A percentile compares a stretch with the other conserved stretches of the same genome.
Conservation (phyloP, 2,797 vertebrate species). For the Oryzias dopingdopingensis region DNA sequence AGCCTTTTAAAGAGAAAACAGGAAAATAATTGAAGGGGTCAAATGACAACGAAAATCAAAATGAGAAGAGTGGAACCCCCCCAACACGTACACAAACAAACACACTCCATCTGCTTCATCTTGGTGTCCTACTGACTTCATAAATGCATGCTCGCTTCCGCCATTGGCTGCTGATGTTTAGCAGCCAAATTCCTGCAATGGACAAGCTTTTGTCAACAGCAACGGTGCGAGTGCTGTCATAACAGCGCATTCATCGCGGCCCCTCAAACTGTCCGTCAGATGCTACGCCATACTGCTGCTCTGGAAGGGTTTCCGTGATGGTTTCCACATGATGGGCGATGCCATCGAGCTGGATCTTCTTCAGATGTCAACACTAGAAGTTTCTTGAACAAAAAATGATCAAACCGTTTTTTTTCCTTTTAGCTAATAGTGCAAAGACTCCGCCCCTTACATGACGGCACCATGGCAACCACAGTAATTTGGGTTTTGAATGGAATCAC, state of each 20-base stretch:
- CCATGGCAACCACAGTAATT: too few relatives aligned
- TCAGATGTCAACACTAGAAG: too few relatives aligned
- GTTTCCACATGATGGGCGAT: too few relatives aligned
- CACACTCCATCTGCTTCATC: conserved; percentile 15
- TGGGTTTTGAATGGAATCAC: too few relatives aligned
- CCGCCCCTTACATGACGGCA: too few relatives aligned
- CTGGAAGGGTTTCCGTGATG: too few relatives aligned
- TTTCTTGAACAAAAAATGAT: too few relatives aligned
- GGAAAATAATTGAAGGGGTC: conserved; percentile 25
- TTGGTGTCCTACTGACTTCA: conserved; percentile 50
- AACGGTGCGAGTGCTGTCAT: conserved; percentile 30
- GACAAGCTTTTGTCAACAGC: conserved; percentile 34
- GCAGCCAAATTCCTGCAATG: conserved; percentile 55
- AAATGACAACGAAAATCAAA: conserved; percentile 36
- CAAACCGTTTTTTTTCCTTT: too few relatives aligned
- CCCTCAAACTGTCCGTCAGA: conserved; percentile 25
- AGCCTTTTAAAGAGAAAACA: conserved; percentile 2
- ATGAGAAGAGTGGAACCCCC: conserved; percentile 24
- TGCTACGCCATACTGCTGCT: too few relatives aligned
- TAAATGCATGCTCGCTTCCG: conserved; percentile 44
- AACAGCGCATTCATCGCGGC: conserved; percentile 53
- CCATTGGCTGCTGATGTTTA: conserved; percentile 40
- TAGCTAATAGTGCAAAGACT: too few relatives aligned
- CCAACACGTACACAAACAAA: too few relatives aligned
- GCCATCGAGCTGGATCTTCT: too few relatives aligned